Base-by-base conservation (phyloP, 2,797 vertebrate species). In the Oreochromis grahami region DNA sequence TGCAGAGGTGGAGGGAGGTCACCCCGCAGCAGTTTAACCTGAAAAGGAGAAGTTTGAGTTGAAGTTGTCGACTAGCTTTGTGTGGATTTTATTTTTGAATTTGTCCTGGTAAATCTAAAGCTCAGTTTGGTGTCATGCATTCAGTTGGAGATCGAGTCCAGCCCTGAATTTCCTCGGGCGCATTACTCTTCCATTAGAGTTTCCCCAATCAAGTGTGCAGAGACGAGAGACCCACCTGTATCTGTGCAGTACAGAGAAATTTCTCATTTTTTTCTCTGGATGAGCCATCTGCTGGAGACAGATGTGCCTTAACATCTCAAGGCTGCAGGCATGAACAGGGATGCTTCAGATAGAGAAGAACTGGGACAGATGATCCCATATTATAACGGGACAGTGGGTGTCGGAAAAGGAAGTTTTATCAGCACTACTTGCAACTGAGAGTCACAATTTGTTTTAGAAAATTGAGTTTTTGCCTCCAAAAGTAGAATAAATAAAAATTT, bases 1-100 rank as follows among this genome's bases (percentile, higher is more conserved):
- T 53, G 82, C 60, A 58, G 80, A 87, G 88, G 79, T 86, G 88
- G 77, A 76, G 36, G 6, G 24, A 89, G 91, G 90, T 91, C 85
- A 88, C 78, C 38, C 29, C 68, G 68, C 58, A 79, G 81, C 6
- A 36, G 77, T 82, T 82, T 79, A 63, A 80, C 84, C 21, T 29
- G 50, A 74, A 53, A 26, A 52, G 7, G 4, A n/a, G 29, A 55
- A 56, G 77, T 79, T 9, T 48, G 50, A 79, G 45, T 81, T 10
- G 1, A 60, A 85, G 56, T 55, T 76, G 52, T 3, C 6, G 4
- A 10, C 15, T 53, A 51, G 68, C 19, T 85, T 78, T 53, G 17
- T 51, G 8, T 34, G 24, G 26, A 76, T 24, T 78, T 86, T 32
- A 76, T 24, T 77, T 79, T 77, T 43, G 14, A 70, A 24, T 68